A percentile compares a stretch with the other conserved stretches of the same genome.
Conservation (phyloP, 2,797 vertebrate genomes). For the Balearica regulorum region DNA sequence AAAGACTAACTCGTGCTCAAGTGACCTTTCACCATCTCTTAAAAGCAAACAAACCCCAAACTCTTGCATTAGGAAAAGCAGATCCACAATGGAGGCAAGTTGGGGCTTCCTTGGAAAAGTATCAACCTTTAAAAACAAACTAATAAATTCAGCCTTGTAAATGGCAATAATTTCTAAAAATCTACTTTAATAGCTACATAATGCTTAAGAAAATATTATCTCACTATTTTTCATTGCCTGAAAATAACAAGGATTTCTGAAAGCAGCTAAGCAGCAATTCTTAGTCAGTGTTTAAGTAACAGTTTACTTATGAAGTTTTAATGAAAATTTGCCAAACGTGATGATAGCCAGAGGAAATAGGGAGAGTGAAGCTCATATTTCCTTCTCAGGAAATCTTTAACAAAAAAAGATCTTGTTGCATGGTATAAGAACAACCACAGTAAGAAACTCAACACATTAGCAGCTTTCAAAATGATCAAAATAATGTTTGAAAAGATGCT, state of each 20-base stretch:
- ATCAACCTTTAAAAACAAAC: not conserved
- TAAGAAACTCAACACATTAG: not conserved
- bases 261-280: not conserved
- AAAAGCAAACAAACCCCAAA: not conserved
- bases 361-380: not conserved
- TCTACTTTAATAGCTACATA: not conserved
- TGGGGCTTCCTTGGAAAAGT: not conserved
- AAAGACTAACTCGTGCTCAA: not conserved
- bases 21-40: not conserved
- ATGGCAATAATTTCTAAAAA: not conserved
- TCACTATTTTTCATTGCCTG: not conserved
- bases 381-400: not conserved
- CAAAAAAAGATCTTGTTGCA: not conserved
- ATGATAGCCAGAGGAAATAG: not conserved
- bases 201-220: not conserved
- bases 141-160: not conserved
- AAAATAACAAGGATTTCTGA: constrained; percentile 23
- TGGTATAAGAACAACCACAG: not conserved
- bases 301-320: not conserved
- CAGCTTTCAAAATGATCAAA: not conserved
- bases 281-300: not conserved
- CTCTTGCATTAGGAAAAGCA: not conserved
- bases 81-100: not conserved
- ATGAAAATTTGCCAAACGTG: constrained; percentile 18
- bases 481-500: not conserved